phyloP scores from a whole-genome alignment of 1,140 invertebrate species.

The Listronotus oregonensis region DNA sequence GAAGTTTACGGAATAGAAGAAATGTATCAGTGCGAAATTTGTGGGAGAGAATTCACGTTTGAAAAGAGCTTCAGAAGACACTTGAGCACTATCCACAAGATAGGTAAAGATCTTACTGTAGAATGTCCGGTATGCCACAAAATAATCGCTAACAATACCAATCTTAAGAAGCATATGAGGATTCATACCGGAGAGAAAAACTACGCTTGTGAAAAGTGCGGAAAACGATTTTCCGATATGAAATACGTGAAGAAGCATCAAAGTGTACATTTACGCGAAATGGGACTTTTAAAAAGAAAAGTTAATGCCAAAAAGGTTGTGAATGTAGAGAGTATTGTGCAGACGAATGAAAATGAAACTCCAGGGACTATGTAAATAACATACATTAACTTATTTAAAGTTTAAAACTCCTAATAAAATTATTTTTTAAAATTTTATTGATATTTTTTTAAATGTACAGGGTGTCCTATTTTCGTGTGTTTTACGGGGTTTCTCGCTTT shows the following conservation, averaged over 20 bases:
- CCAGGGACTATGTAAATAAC: neutral
- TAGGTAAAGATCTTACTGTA: slow-evolving; percentile 40
- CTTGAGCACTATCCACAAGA: slow-evolving; percentile 43
- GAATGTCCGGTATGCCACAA: slow-evolving; percentile 55
- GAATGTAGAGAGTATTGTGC: neutral
- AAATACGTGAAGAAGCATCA: slow-evolving; percentile 64
- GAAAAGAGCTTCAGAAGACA: slow-evolving; percentile 43
- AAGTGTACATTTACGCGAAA: slow-evolving; percentile 56
- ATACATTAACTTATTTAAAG: neutral
- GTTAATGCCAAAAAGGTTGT: neutral
- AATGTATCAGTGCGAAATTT: slow-evolving; percentile 40
- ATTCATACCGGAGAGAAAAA: slow-evolving; percentile 60
- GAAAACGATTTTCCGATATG: slow-evolving; percentile 70
- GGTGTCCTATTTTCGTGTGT: too few relatives aligned
- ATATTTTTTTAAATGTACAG: too few relatives aligned
- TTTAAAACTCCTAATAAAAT: neutral
- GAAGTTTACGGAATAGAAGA: slow-evolving; percentile 42
- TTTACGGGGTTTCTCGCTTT: too few relatives aligned
- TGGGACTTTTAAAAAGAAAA: slow-evolving; percentile 7
- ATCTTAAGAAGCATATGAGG: slow-evolving; percentile 57
- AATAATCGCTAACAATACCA: slow-evolving; percentile 56
- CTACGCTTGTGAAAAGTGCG: slow-evolving; percentile 61
- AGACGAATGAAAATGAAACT: neutral
- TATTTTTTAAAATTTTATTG: too few relatives aligned
- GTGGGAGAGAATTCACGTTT: slow-evolving; percentile 46